Percentiles rank a stretch among this genome's conserved stretches.
These are phyloP conservation scores for Actenoides lindsayi DNA, from an alignment of 2,113 vertebrate species.

Conservation along the genomic window DNA sequence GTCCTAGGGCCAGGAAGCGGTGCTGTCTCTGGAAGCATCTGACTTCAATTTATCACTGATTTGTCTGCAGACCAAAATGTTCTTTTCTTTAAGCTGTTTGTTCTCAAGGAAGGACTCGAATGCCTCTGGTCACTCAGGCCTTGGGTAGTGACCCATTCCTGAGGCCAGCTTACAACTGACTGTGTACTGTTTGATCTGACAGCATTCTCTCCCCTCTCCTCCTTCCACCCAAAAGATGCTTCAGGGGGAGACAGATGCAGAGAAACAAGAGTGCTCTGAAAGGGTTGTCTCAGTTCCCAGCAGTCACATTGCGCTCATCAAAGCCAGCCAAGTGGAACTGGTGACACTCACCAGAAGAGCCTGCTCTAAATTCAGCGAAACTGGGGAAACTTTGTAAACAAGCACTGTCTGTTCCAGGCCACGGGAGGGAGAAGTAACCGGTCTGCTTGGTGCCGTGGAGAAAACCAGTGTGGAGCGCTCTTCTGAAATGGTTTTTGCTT, in stretches of 20 bases:
- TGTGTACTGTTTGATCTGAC: background rate
- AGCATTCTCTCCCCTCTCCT: background rate
- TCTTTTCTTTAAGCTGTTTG: constrained; percentile 19
- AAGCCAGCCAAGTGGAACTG: constrained; percentile 52
- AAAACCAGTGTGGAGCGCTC: background rate
- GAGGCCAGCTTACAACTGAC: background rate
- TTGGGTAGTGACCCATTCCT: background rate
- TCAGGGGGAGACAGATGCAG: background rate
- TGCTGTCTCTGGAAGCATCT: background rate
- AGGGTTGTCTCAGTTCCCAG: constrained; percentile 26
- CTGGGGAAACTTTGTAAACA: background rate
- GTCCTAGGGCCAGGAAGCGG: background rate
- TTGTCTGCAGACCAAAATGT: background rate
- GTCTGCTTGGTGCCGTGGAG: background rate
- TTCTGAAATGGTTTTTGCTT: background rate
- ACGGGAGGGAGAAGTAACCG: background rate
- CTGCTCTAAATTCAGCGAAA: constrained; percentile 40
- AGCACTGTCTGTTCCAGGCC: background rate
- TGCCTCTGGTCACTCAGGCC: background rate
- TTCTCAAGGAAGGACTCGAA: background rate
- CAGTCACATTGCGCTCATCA: constrained; percentile 18
- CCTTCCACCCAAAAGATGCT: background rate
- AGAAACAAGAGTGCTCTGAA: background rate
- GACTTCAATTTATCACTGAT: background rate
- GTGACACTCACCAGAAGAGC: constrained; percentile 10